Evolutionary conservation across 2,797 vertebrate species (phyloP), one percentile per base, ranked within the genome.

Genomic region (Rhadinocentrus ornatus): DNA sequence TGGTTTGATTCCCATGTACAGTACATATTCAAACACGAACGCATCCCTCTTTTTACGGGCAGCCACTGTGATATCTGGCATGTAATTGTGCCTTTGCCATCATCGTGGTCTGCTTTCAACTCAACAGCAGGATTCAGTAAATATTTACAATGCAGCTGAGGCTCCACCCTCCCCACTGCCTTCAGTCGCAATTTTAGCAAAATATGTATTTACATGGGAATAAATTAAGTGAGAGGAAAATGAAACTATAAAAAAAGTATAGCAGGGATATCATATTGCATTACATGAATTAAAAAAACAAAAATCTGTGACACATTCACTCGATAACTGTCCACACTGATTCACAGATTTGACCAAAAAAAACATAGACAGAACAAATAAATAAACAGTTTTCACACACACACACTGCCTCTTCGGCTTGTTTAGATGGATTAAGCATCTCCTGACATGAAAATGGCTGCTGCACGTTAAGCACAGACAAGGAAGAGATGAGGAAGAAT

Each of bases 171-270:
- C 72, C 66, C 78, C 53, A 35, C 69, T 34, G 39, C 77, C 80
- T 69, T 79, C 82, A 78, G 63, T 82, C 53, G 70, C 69, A 70
- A 75, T 86, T 80, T 91, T 90, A 91, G 85, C 86, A 86, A 92
- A 92, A 89, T 85, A 86, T 84, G 84, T 92, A 93, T 94, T 92
- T 88, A 92, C 92, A 91, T 83, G 69, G 84, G 60, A 93, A 94
- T 91, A 94, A 93, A 94, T 92, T 82, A 85, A 87, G 62, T 52
- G 60, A 75, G 82, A 75, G 80, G 70, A 74, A 88, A 89, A 86
- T 85, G 56, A 80, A 88, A 79, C 80, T 86, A 88, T 92, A 92
- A 87, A 93, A 68, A 74, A 70, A 70, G 85, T 87, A 89, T 89
- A 82, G 83, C 69, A 73, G 63, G 82, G 84, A 81, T 73, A 80